Conservation (phyloP, 2,113 vertebrate species). For the Cynocephalus volans region DNA sequence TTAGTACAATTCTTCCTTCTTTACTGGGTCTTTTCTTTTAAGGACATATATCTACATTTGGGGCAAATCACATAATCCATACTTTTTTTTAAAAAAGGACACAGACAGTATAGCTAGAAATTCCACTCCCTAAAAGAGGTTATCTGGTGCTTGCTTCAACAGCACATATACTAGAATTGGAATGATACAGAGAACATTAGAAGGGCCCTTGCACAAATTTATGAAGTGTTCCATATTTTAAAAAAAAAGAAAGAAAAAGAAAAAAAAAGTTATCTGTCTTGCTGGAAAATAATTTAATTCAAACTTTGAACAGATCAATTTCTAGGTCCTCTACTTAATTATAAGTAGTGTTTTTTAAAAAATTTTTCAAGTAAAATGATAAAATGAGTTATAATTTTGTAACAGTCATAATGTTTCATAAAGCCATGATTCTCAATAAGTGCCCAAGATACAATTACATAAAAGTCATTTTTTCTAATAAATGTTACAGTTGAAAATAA, state of each 20-base stretch:
- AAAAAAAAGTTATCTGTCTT: conserved; percentile 54
- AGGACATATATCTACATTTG: not conserved
- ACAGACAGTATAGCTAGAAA: not conserved
- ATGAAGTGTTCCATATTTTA: too few relatives aligned
- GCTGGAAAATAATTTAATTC: conserved; percentile 7
- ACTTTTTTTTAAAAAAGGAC: not conserved
- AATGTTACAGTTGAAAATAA: conserved; percentile 26
- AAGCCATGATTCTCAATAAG: not conserved
- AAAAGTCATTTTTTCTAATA: not conserved
- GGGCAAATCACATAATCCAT: conserved; percentile 1
- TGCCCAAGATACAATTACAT: not conserved
- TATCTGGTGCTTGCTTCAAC: too few relatives aligned
- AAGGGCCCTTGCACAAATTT: too few relatives aligned
- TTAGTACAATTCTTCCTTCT: not conserved
- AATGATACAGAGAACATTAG: too few relatives aligned
- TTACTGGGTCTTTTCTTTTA: not conserved
- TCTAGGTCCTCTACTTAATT: not conserved
- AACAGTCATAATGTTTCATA: not conserved
- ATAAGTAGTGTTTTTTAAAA: not conserved
- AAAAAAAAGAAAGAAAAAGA: too few relatives aligned
- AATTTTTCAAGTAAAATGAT: not conserved
- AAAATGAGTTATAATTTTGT: not conserved
- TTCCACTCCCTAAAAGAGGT: not conserved
- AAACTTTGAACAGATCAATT: conserved; percentile 16
- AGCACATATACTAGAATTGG: too few relatives aligned